Percentiles rank a stretch among this genome's conserved stretches.
Evolutionary conservation across 2,113 vertebrate genomes (phyloP).

Genomic region (Sciurus niger): DNA sequence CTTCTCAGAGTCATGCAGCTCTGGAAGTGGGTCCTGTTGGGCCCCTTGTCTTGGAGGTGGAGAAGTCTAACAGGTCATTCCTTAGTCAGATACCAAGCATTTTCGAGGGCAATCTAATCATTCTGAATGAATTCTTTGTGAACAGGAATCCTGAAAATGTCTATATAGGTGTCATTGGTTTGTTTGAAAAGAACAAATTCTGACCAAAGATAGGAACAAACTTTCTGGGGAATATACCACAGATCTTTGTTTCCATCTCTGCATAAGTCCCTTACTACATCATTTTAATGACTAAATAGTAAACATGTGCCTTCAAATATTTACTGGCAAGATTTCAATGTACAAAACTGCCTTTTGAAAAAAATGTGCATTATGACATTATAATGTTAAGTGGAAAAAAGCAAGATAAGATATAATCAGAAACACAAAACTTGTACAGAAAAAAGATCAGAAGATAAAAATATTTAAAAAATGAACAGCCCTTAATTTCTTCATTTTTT

Average conservation of each 20-base stretch:
- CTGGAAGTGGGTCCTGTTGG: not conserved
- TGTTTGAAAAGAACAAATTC: constrained; percentile 34
- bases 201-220: constrained; percentile 3
- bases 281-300: constrained; percentile 45
- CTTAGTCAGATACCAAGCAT: constrained; percentile 40
- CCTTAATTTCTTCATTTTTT: constrained; percentile 60
- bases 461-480: constrained; percentile 16
- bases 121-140: constrained; percentile 25
- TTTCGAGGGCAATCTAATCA: not conserved
- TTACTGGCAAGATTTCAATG: constrained; percentile 60
- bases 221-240: not conserved
- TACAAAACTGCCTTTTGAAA: constrained; percentile 60
- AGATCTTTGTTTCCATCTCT: constrained; percentile 35
- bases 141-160: constrained; percentile 6
- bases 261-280: not conserved
- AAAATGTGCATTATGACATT: constrained; percentile 36
- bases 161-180: not conserved
- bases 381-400: constrained; percentile 58
- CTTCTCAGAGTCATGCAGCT: not conserved
- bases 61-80: not conserved
- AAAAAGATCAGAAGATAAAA: constrained; percentile 49
- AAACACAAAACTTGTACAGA: constrained; percentile 43
- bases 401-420: not conserved
- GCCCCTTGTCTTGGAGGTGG: not conserved
- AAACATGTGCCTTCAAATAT: constrained; percentile 58